Percentiles rank a stretch among this genome's conserved stretches.
Evolutionary conservation across 2,113 vertebrate species (phyloP).

Genomic region (Orycteropus afer): DNA sequence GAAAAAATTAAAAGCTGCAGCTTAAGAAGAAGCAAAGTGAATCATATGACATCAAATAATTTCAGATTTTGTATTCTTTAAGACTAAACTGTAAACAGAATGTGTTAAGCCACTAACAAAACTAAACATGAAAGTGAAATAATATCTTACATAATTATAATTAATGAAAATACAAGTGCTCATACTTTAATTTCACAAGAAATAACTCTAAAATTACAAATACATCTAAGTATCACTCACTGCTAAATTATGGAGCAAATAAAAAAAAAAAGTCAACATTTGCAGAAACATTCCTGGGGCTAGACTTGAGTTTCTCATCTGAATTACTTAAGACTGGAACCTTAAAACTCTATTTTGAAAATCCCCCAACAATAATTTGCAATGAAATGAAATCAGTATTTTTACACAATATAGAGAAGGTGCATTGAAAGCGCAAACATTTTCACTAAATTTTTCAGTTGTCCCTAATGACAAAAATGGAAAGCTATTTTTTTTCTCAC

Average conservation of each 20-base stretch:
- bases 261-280: conserved; percentile 50
- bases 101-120: conserved; percentile 4
- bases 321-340: neutral
- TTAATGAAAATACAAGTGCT: neutral
- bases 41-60: neutral
- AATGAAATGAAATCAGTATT: neutral
- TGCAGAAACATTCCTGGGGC: neutral
- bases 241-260: neutral
- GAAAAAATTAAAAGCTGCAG: neutral
- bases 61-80: conserved; percentile 27
- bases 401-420: neutral
- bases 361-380: neutral
- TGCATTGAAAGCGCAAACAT: neutral
- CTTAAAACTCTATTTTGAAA: neutral
- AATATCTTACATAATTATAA: neutral
- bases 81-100: conserved; percentile 27
- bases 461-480: neutral
- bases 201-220: conserved; percentile 4
- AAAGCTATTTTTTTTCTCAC: neutral
- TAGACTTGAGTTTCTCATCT: neutral
- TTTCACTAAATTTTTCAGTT: conserved; percentile 35
- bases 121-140: neutral
- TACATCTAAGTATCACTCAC: neutral
- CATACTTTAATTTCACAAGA: neutral
- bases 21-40: conserved; percentile 7